A percentile compares a stretch with the other conserved stretches of the same genome.
These are phyloP conservation scores for Agrilus planipennis DNA, from an alignment of 1,140 invertebrate species.

Conservation along the genomic window DNA sequence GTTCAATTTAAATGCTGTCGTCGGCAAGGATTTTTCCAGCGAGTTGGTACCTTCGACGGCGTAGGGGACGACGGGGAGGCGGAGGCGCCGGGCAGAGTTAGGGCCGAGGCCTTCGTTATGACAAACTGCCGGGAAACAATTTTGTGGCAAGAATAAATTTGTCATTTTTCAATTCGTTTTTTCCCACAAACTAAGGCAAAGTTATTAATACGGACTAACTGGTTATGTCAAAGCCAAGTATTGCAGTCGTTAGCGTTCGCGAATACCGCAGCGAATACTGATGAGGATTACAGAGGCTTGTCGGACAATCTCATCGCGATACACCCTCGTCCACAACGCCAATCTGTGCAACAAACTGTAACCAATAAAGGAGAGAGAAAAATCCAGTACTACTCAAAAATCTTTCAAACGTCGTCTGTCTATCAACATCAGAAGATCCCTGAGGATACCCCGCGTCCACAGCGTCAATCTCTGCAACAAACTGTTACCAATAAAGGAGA, in stretches of 20 bases:
- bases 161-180: constrained; percentile 35
- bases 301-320: constrained; percentile 31
- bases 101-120: constrained; percentile 17
- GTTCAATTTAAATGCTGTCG: constrained; percentile 33
- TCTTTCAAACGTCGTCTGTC: constrained; percentile 7
- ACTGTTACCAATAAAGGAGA: too few relatives aligned
- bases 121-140: constrained; percentile 27
- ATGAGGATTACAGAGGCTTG: constrained; percentile 27
- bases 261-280: constrained; percentile 28
- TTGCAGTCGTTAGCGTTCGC: constrained; percentile 29
- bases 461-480: too few relatives aligned
- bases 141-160: constrained; percentile 25
- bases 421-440: too few relatives aligned
- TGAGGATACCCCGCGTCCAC: too few relatives aligned
- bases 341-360: too few relatives aligned
- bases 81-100: neutral
- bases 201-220: constrained; percentile 38
- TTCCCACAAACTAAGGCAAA: constrained; percentile 32
- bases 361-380: constrained; percentile 3
- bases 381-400: neutral
- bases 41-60: too few relatives aligned
- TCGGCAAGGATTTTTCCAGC: constrained; percentile 31
- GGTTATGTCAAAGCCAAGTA: constrained; percentile 37
- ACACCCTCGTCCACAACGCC: constrained; percentile 12
- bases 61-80: constrained; percentile 1